Percentiles rank a stretch among this genome's conserved stretches.
These are phyloP conservation scores for Odocoileus virginianus DNA, from an alignment of 2,113 vertebrate genomes.

Conservation along the genomic window DNA sequence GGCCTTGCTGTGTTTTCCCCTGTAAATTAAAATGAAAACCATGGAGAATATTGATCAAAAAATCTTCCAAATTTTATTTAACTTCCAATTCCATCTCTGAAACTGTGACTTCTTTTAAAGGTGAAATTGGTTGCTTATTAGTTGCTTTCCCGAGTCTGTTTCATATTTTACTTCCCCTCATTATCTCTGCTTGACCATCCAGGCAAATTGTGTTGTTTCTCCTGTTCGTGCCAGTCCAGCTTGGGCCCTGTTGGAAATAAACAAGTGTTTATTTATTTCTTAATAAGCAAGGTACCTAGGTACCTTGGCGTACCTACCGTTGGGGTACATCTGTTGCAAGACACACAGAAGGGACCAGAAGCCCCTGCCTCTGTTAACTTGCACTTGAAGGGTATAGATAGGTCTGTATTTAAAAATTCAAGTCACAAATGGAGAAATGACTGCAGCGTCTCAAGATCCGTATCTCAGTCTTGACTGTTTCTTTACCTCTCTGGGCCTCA, in stretches of 20 bases:
- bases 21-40: constrained; percentile 63
- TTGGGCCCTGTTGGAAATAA: not conserved
- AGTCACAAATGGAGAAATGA: not conserved
- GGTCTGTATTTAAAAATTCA: not conserved
- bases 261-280: not conserved
- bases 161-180: constrained; percentile 8
- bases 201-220: not conserved
- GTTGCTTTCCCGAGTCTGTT: not conserved
- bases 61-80: constrained; percentile 43
- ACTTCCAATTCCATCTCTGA: constrained; percentile 23
- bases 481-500: not conserved
- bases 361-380: not conserved
- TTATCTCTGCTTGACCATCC: constrained; percentile 26
- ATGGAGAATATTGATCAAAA: constrained; percentile 48
- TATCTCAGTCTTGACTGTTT: not conserved
- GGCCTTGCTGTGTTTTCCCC: not conserved
- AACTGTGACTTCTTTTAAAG: constrained; percentile 11
- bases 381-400: not conserved
- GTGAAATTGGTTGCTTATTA: constrained; percentile 31
- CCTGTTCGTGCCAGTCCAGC: not conserved
- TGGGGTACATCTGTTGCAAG: not conserved
- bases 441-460: not conserved
- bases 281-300: not conserved
- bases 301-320: not conserved
- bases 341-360: not conserved